phyloP scores from a whole-genome alignment of 1,140 invertebrate species.

The Scylla paramamosain region DNA sequence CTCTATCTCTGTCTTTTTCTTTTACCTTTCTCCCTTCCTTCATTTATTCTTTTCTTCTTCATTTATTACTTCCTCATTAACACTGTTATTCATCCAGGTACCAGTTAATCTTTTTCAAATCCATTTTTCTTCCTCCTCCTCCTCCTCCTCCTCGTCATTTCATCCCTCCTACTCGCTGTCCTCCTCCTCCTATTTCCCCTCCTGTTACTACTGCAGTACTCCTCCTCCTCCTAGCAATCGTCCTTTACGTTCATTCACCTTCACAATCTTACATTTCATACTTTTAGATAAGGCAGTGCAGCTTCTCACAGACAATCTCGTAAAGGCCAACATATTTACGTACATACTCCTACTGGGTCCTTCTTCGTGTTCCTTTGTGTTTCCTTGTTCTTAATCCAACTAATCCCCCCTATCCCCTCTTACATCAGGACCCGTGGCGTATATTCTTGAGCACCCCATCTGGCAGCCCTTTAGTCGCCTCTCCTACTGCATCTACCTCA shows the following conservation, averaged over 20 bases:
- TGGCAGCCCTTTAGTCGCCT: constrained; percentile 87
- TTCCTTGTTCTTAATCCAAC: not conserved
- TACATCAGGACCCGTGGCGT: constrained; percentile 81
- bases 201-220: not conserved
- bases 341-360: too few relatives aligned
- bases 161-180: not conserved
- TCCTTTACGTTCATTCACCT: too few relatives aligned
- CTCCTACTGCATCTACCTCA: constrained; percentile 86
- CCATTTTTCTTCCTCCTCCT: not conserved
- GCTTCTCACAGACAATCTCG: too few relatives aligned
- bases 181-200: not conserved
- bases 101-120: not conserved
- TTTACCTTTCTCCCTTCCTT: not conserved
- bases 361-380: too few relatives aligned
- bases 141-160: not conserved
- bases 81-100: not conserved
- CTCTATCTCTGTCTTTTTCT: not conserved
- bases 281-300: too few relatives aligned
- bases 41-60: not conserved
- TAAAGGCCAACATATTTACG: too few relatives aligned
- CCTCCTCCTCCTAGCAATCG: too few relatives aligned
- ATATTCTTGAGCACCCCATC: constrained; percentile 85
- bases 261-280: too few relatives aligned
- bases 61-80: not conserved
- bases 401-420: not conserved